phyloP scores from a whole-genome alignment of 2,113 vertebrate genomes.

The Oophaga pumilio region DNA sequence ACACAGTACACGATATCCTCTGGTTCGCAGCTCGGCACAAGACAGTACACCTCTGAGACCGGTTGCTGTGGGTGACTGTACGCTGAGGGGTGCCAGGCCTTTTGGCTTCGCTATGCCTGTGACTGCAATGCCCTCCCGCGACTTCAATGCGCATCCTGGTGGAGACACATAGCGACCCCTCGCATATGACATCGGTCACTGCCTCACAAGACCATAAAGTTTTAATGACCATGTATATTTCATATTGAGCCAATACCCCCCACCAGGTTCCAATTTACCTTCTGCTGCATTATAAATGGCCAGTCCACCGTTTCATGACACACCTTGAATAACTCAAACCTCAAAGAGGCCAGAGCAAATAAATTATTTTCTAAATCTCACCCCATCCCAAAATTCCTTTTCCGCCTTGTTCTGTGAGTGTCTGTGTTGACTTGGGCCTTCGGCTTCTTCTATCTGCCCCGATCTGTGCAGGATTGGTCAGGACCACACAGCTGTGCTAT shows the following conservation, averaged over 20 bases:
- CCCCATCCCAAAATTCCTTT: not conserved
- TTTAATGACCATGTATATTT: too few species aligned
- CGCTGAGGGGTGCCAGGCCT: too few species aligned
- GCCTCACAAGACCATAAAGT: too few species aligned
- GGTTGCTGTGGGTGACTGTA: too few species aligned
- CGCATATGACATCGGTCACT: too few species aligned
- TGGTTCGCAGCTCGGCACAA: too few species aligned
- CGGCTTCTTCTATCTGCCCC: slow-evolving; percentile 7
- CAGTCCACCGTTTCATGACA: not conserved
- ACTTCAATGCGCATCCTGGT: too few species aligned
- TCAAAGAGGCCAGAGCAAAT: not conserved
- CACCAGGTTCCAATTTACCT: not conserved
- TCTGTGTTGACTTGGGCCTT: not conserved
- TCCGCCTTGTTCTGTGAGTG: not conserved
- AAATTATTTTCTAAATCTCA: not conserved
- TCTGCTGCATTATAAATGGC: not conserved
- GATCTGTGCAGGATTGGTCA: not conserved
- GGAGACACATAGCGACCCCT: too few species aligned
- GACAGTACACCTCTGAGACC: too few species aligned
- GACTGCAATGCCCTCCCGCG: too few species aligned
- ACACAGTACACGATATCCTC: too few species aligned
- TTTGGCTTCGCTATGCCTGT: too few species aligned
- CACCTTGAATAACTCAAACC: not conserved
- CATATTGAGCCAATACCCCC: not conserved
- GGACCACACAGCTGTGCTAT: slow-evolving; percentile 36